These are phyloP conservation scores for Bryconaethiops microstoma DNA, from an alignment of 2,797 vertebrate genomes.

Conservation along the genomic window DNA sequence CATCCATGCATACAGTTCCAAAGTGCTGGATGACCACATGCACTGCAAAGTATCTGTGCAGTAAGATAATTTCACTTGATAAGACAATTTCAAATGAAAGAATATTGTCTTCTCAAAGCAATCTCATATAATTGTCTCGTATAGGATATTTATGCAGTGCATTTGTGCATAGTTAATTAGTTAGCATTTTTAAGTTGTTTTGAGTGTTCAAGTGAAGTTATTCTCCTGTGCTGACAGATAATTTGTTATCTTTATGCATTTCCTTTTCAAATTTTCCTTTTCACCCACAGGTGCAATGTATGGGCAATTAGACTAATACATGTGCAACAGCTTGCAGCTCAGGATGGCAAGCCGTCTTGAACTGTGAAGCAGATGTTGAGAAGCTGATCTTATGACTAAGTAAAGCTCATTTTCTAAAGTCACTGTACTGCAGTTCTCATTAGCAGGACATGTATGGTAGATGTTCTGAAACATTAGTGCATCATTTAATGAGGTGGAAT, in stretches of 20 bases:
- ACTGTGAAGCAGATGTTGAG: neutral
- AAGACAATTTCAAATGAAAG: too few species aligned
- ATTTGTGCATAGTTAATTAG: neutral
- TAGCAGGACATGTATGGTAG: neutral
- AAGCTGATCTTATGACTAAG: neutral
- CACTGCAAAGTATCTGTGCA: too few species aligned
- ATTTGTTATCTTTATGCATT: neutral
- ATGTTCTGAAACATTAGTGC: neutral
- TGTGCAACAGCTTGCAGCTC: neutral
- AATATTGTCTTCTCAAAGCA: too few species aligned
- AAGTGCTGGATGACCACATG: too few species aligned
- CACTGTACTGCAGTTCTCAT: neutral
- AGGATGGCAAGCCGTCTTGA: neutral
- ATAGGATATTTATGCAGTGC: neutral
- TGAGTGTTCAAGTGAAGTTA: neutral
- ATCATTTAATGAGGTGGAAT: neutral
- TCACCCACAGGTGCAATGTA: neutral
- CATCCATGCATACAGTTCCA: too few species aligned
- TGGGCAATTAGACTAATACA: neutral
- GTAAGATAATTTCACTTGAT: too few species aligned
- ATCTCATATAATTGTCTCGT: too few species aligned
- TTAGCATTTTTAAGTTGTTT: neutral
- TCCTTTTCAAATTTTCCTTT: neutral
- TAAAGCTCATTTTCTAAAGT: neutral
- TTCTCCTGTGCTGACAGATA: neutral